Evolutionary conservation across 1,140 invertebrate genomes (phyloP), one percentile per base, ranked within the genome.

Genomic region (Zaprionus ghesquierei): DNA sequence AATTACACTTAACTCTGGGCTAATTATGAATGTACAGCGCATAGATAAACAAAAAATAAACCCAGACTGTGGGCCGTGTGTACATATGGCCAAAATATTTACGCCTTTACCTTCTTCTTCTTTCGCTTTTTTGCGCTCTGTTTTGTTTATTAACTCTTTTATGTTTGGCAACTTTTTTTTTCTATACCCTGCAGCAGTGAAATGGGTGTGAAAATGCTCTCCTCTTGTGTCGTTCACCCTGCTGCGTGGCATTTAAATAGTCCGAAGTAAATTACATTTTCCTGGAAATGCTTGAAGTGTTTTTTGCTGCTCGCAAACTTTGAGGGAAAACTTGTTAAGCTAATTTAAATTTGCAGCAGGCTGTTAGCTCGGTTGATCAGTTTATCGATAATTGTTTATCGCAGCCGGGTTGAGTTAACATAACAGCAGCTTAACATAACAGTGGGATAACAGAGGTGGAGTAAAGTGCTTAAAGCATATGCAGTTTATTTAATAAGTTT

Each of bases 11-110:
- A 62, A 55, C 44, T 46, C 54, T 59, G 23, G 20, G 50, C 68
- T 87, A 82, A 86, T 86, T 86, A 82, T 68, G 70, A 86, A 89
- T 86, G 75, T 79, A 76, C 46, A 69, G 68, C 56, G 58, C 82
- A 89, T 77, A 82, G 82, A 81, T 87, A 89, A 87, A 68, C 53
- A 59, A 55, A 56, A 75, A 58, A 76, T n/a, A 56, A 46, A n/a
- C 6, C 51, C n/a, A n/a, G n/a, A 66, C 38, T 38, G 33, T 13
- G 10, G 33, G 20, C 66, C 22, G 38, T 59, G 49, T 68, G 61
- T 63, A 63, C 61, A 63, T 63, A 63, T 54, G 61, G 33, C 50
- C 50, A 38, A 62, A 27, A 62, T 53, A 53, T 50, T 8, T 35
- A 22, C 49, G 31, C 60, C 31, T n/a, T 8, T 51, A 51, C 23